These are phyloP conservation scores for Pholis gunnellus DNA, from an alignment of 2,113 vertebrate species.

Conservation along the genomic window DNA sequence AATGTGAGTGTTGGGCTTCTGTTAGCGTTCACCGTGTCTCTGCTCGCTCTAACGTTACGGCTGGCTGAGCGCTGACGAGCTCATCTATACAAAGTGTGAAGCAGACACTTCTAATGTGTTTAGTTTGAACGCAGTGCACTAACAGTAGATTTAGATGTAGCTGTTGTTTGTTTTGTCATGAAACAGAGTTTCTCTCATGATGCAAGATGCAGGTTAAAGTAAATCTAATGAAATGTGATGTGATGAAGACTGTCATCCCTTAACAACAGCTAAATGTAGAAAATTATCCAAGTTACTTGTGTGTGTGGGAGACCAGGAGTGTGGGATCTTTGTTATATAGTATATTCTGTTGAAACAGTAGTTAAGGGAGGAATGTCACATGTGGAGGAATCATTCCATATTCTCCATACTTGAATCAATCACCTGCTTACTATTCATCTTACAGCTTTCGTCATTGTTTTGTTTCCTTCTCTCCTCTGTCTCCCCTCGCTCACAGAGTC, in stretches of 20 bases:
- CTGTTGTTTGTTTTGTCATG: neutral
- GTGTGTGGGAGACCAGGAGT: no score
- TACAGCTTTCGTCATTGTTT: neutral
- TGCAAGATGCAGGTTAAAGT: neutral
- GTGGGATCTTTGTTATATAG: neutral
- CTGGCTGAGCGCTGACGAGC: no score
- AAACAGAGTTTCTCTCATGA: neutral
- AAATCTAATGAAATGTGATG: neutral
- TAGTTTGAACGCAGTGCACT: neutral
- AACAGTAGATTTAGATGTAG: neutral
- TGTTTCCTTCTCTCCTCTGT: neutral
- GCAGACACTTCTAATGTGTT: no score
- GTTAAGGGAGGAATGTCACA: neutral
- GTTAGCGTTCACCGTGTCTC: no score
- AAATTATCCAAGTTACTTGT: neutral
- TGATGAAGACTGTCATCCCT: no score
- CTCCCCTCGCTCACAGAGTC: slow-evolving; percentile 80
- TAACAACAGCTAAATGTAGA: neutral
- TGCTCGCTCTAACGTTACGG: no score
- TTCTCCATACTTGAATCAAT: neutral
- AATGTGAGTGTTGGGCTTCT: no score
- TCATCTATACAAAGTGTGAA: no score
- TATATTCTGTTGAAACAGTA: neutral
- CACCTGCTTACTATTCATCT: neutral
- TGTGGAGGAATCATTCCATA: neutral